Evolutionary conservation across 2,113 vertebrate genomes (phyloP).

Genomic region (Numida meleagris): DNA sequence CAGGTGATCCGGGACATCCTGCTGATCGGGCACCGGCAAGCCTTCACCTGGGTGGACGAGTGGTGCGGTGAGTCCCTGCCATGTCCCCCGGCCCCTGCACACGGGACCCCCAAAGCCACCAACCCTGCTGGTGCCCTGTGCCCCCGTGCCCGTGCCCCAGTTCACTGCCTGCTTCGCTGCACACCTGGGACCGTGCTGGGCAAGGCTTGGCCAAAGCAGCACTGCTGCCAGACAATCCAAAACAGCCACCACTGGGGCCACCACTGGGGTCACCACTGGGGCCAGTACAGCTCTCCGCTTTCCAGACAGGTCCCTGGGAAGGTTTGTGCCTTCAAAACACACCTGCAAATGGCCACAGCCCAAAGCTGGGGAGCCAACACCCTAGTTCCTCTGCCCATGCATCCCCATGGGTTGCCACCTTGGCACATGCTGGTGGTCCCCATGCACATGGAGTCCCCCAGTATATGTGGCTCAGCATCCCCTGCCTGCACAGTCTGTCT

Average conservation of each 20-base stretch:
- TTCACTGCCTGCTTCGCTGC: accelerated
- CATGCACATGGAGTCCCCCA: background rate
- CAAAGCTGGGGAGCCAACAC: constrained; percentile 68
- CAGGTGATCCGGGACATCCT: constrained; percentile 81
- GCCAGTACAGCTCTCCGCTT: constrained; percentile 48
- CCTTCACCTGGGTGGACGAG: constrained; percentile 81
- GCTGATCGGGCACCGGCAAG: constrained; percentile 79
- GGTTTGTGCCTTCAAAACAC: constrained; percentile 71
- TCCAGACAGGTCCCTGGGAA: constrained; percentile 77
- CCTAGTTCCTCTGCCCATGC: constrained; percentile 32
- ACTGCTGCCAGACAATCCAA: background rate
- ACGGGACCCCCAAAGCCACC: background rate
- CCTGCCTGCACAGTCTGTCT: background rate
- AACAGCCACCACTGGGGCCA: background rate
- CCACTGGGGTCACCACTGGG: background rate
- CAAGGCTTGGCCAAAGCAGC: background rate
- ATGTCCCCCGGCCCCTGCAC: accelerated
- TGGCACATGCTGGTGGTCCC: background rate
- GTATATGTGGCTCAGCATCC: background rate
- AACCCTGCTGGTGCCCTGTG: background rate
- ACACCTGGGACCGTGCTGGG: background rate
- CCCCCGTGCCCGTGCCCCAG: background rate
- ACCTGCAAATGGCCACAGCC: constrained; percentile 77
- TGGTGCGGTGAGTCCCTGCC: constrained; percentile 67
- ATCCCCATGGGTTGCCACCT: background rate